A percentile compares a stretch with the other conserved stretches of the same genome.
Conservation (phyloP, 2,888 invertebrate species). For the Polymixis lichenea region DNA sequence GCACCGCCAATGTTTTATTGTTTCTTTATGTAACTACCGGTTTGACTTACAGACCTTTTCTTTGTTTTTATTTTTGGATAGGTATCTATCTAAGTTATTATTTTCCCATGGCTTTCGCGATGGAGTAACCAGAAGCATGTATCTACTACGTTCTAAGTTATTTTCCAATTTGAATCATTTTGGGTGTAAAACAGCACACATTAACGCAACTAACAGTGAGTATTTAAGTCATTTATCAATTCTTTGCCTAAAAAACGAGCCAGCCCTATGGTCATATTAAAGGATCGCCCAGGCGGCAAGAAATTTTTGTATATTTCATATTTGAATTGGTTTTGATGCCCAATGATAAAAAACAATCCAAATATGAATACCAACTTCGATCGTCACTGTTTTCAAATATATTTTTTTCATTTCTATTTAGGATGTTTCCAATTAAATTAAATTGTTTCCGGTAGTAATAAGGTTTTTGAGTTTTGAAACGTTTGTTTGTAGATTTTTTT, state of each 20-base stretch:
- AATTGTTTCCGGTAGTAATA: conserved; percentile 2
- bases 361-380: background rate
- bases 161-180: background rate
- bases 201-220: no score
- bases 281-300: no score
- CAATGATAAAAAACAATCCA: background rate
- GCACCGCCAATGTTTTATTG: background rate
- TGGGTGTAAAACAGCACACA: no score
- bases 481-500: background rate
- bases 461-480: background rate
- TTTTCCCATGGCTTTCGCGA: background rate
- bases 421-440: conserved; percentile 1
- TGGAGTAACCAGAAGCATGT: no score
- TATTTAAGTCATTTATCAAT: no score
- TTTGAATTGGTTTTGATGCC: background rate
- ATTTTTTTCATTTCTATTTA: background rate
- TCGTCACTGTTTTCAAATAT: background rate
- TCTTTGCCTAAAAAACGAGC: no score
- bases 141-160: background rate
- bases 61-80: background rate
- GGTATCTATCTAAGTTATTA: background rate
- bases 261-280: no score
- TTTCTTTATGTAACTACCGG: conserved; percentile 7
- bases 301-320: no score
- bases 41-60: background rate